Percentiles rank a stretch among this genome's conserved stretches.
Conservation (phyloP, 30 jellyfish, hydroid and myxozoan genomes). For the Nemopilema nomurai region DNA sequence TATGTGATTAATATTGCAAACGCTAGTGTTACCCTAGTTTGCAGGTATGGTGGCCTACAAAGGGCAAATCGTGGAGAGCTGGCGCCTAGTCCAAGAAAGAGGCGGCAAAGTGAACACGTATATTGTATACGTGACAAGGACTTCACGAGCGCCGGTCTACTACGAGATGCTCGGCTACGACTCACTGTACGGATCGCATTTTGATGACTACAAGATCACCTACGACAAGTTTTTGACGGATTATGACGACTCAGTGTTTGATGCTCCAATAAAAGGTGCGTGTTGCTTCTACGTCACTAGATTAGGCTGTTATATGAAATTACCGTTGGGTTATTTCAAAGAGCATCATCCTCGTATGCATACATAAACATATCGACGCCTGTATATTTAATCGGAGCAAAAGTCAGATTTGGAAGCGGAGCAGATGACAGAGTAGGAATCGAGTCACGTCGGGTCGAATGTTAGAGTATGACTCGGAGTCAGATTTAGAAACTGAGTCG, state of each 20-base stretch:
- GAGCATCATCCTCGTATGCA: no score
- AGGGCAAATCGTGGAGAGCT: slow-evolving; percentile 52
- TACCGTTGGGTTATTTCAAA: no score
- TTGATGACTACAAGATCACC: slow-evolving; percentile 53
- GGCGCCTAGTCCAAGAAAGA: slow-evolving; percentile 48
- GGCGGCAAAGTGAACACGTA: slow-evolving; percentile 67
- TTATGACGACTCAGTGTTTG: slow-evolving; percentile 47
- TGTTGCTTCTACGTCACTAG: neutral
- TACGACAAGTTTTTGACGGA: slow-evolving; percentile 16
- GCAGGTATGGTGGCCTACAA: slow-evolving; percentile 8
- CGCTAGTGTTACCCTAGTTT: slow-evolving; percentile 2
- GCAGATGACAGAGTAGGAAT: no score
- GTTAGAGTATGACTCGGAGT: no score
- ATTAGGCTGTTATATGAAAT: no score
- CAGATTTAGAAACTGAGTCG: no score
- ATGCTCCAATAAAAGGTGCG: slow-evolving; percentile 53
- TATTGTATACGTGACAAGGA: slow-evolving; percentile 24
- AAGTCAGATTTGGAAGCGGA: no score
- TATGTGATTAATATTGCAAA: no score
- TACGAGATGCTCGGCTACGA: slow-evolving; percentile 72
- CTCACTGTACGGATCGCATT: slow-evolving; percentile 69
- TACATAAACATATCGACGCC: no score
- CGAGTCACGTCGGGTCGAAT: no score
- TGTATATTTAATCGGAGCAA: no score
- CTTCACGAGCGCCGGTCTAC: slow-evolving; percentile 24